Base-by-base conservation (phyloP, 1,140 invertebrate species). In the Phthorimaea operculella region DNA sequence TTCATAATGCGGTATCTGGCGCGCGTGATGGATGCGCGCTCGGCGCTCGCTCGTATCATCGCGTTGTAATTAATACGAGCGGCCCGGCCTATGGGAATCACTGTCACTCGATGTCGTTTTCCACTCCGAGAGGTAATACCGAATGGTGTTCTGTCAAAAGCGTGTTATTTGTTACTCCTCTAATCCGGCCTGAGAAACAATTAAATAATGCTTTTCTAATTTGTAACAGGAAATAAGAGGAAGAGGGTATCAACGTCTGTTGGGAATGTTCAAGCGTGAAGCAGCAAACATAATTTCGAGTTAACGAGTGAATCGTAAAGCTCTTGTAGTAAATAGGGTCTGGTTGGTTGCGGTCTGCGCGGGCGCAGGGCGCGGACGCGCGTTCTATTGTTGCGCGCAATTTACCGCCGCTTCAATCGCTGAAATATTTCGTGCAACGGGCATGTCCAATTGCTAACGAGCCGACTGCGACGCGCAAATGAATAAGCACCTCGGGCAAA, bases 391-490 rank as follows among this genome's bases (percentile, higher is more conserved):
- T 84, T 76, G 76, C 59, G 56, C 47, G 79, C 81, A 84, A 83
- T 84, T 84, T 84, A 83, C 75, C 75, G 76, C 75, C 76, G 77
- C 73, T 72, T 85, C 79, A 83, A 85, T 82, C 76, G 82, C 75
- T 85, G 76, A 85, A 85, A 83, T 85, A 85, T 85, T 85, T 83
- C 70, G 81, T 78, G 81, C 77, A 82, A 81, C 76, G 71, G 70
- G 65, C 82, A 80, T 83, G 79, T 80, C 82, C 79, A 85, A 85
- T 85, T 79, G 79, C 76, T 85, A 85, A 85, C 82, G 79, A 85
- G 79, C 71, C 77, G 72, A 79, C 69, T 72, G 75, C 75, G 74
- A 83, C 79, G 74, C 68, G 61, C 74, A 83, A 82, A 85, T 85
- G 79, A 85, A 80, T 85, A 80, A 83, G 72, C 70, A 81, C 70